phyloP scores from a whole-genome alignment of 2,797 vertebrate species.

The Macroramphosus scolopax region DNA sequence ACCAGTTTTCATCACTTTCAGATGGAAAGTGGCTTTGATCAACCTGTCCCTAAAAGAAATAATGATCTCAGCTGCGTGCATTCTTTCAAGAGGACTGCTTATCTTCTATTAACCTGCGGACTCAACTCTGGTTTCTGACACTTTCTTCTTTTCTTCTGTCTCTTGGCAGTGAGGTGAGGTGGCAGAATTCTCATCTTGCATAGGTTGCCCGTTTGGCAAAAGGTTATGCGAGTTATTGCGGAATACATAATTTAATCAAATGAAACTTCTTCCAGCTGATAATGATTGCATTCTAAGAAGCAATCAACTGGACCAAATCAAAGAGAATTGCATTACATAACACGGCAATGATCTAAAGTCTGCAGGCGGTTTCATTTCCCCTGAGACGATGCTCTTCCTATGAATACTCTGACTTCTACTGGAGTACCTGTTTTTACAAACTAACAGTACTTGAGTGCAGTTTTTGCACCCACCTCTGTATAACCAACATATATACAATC shows the following conservation, averaged over 20 bases:
- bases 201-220: conserved; percentile 4
- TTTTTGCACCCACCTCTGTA: too few relatives aligned
- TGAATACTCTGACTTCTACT: too few relatives aligned
- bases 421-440: too few relatives aligned
- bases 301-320: conserved; percentile 15
- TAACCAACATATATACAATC: too few relatives aligned
- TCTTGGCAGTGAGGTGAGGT: background rate
- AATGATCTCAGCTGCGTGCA: conserved; percentile 33
- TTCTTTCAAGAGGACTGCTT: conserved; percentile 11
- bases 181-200: background rate
- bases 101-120: conserved; percentile 2
- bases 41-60: conserved; percentile 18
- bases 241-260: conserved; percentile 19
- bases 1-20: conserved; percentile 28
- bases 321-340: conserved; percentile 14
- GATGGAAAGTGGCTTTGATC: conserved; percentile 34
- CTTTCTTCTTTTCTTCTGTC: background rate
- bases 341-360: too few relatives aligned
- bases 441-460: too few relatives aligned
- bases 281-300: too few relatives aligned
- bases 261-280: background rate
- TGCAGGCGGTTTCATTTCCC: too few relatives aligned
- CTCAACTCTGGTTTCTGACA: too few relatives aligned
- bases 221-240: conserved; percentile 5
- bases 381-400: too few relatives aligned